Evolutionary conservation across 2,888 invertebrate genomes (phyloP).

Genomic region (Protodeltote pygarga): DNA sequence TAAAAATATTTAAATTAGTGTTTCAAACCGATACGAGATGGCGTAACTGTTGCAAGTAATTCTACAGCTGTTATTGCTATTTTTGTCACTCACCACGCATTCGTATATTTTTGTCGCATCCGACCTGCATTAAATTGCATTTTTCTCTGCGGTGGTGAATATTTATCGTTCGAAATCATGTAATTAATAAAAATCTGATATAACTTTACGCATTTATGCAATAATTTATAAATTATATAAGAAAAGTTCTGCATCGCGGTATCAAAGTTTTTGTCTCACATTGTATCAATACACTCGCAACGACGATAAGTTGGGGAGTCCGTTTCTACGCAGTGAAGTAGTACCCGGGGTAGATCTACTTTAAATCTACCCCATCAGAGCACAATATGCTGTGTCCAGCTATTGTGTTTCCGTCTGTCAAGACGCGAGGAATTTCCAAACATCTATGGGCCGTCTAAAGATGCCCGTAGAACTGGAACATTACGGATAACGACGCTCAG

Average conservation of each 20-base stretch:
- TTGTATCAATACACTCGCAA: constrained; percentile 19
- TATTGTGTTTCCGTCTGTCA: constrained; percentile 25
- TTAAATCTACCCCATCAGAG: constrained; percentile 49
- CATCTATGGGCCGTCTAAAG: too few relatives aligned
- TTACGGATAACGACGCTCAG: not conserved
- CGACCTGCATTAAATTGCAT: not conserved
- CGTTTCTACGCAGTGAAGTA: constrained; percentile 72
- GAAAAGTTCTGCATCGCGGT: constrained; percentile 52
- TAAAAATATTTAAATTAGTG: constrained; percentile 13
- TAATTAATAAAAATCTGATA: not conserved
- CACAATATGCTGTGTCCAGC: constrained; percentile 37
- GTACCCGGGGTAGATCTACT: constrained; percentile 62
- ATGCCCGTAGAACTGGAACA: too few relatives aligned
- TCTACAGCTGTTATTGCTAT: constrained; percentile 8
- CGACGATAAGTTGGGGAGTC: constrained; percentile 51
- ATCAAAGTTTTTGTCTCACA: constrained; percentile 38
- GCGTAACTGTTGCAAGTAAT: constrained; percentile 27
- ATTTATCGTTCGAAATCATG: not conserved
- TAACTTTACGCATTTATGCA: not conserved
- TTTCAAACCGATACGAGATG: constrained; percentile 44
- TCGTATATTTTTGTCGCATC: constrained; percentile 3
- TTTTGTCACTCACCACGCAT: constrained; percentile 25
- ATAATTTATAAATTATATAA: not conserved
- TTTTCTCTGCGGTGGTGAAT: not conserved
- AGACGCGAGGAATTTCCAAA: not conserved